Evolutionary conservation across 1,140 invertebrate species (phyloP).

Genomic region (Lucilia cuprina): DNA sequence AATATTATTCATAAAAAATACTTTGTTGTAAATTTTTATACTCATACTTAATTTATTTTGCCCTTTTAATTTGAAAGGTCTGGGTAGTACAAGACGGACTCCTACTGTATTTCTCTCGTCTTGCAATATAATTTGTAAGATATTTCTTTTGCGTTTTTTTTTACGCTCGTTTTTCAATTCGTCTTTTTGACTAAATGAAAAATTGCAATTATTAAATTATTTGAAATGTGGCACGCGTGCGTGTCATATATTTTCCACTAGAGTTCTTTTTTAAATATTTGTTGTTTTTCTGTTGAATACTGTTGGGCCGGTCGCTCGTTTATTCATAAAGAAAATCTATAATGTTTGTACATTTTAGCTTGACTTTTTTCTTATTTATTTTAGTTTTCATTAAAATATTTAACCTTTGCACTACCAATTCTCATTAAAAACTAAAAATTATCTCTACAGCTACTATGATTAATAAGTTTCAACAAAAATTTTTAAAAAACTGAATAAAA

Average conservation of each 20-base stretch:
- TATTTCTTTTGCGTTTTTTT: neutral
- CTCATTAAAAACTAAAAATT: no score
- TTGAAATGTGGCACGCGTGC: conserved; percentile 38
- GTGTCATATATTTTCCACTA: neutral
- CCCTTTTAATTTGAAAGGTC: no score
- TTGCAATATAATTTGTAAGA: neutral
- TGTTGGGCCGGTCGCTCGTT: no score
- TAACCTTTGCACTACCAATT: no score
- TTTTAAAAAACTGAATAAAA: no score
- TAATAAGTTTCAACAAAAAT: no score
- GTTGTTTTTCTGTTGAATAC: no score
- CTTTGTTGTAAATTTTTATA: neutral
- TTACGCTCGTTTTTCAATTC: conserved; percentile 11
- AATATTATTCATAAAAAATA: neutral
- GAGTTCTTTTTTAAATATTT: neutral
- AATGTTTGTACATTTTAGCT: neutral
- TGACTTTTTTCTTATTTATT: neutral
- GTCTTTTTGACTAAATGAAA: conserved; percentile 37
- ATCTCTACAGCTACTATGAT: no score
- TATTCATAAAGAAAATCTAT: neutral
- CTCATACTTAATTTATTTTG: neutral
- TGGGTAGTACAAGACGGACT: no score
- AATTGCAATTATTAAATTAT: conserved; percentile 42
- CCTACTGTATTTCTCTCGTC: neutral
- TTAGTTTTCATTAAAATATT: neutral